Evolutionary conservation across 2,113 vertebrate species (phyloP).

Genomic region (Eonycteris spelaea): DNA sequence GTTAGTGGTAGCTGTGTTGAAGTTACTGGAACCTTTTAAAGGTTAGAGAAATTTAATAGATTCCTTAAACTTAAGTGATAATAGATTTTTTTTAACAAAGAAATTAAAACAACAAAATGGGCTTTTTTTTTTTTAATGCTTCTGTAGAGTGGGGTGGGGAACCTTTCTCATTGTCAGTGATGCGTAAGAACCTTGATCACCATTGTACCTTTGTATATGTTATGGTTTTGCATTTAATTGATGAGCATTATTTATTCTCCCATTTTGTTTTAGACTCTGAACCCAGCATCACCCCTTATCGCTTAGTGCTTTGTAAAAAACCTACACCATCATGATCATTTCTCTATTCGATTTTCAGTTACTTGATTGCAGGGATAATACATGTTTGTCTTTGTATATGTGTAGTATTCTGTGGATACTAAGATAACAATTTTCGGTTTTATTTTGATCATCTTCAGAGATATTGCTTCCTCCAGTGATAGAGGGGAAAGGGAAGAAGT

Average conservation of each 20-base stretch:
- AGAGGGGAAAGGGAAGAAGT: no score
- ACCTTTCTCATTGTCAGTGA: neutral
- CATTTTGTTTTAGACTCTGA: neutral
- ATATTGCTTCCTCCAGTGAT: neutral
- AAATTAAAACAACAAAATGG: neutral
- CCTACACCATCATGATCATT: neutral
- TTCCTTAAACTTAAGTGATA: neutral
- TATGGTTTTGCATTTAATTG: neutral
- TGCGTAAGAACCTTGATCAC: neutral
- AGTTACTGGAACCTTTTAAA: constrained; percentile 2
- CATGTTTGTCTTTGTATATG: neutral
- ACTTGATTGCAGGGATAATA: neutral
- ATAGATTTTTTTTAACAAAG: constrained; percentile 21
- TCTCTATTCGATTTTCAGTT: neutral
- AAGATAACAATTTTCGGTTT: neutral
- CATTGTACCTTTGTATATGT: neutral
- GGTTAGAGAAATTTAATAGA: neutral
- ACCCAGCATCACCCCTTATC: neutral
- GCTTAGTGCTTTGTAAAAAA: neutral
- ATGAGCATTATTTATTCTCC: neutral
- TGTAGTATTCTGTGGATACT: neutral
- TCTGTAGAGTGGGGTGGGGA: neutral
- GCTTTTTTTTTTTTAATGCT: neutral
- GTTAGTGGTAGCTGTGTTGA: neutral
- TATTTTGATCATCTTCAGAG: neutral